Conservation (phyloP, 1,140 invertebrate species). For the Augochlora pura region DNA sequence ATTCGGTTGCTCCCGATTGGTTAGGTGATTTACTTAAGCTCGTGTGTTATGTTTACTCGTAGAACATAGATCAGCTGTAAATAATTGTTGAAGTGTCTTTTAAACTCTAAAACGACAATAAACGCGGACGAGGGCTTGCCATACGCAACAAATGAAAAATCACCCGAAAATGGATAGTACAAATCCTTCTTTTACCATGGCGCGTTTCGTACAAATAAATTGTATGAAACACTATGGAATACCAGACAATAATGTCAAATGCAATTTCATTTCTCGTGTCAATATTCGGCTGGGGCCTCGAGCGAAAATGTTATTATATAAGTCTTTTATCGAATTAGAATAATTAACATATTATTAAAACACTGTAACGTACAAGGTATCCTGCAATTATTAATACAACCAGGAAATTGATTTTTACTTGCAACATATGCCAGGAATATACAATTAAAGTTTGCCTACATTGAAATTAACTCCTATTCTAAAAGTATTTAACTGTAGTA, state of each 20-base stretch:
- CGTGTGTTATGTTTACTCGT: constrained; percentile 33
- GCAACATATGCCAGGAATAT: too few relatives aligned
- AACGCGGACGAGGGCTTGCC: constrained; percentile 2
- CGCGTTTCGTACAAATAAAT: constrained; percentile 35
- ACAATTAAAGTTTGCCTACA: too few relatives aligned
- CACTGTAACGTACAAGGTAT: too few relatives aligned
- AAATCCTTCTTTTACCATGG: constrained; percentile 35
- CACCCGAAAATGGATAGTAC: constrained; percentile 36
- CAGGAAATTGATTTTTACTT: too few relatives aligned
- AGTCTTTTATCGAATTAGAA: too few relatives aligned
- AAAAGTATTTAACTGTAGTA: too few relatives aligned
- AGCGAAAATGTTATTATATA: background rate
- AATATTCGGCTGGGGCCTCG: background rate
- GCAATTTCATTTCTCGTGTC: constrained; percentile 36
- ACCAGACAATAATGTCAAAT: constrained; percentile 53
- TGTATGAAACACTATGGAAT: constrained; percentile 25
- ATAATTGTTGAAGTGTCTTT: constrained; percentile 50
- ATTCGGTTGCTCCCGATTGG: constrained; percentile 35
- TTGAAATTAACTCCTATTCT: too few relatives aligned
- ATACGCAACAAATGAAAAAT: constrained; percentile 22
- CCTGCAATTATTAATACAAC: too few relatives aligned
- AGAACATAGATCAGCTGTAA: constrained; percentile 32
- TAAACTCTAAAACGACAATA: constrained; percentile 47
- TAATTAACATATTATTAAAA: too few relatives aligned
- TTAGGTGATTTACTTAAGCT: constrained; percentile 40